phyloP scores from a whole-genome alignment of 2,888 invertebrate genomes.

The Scaptomyza polygonia region DNA sequence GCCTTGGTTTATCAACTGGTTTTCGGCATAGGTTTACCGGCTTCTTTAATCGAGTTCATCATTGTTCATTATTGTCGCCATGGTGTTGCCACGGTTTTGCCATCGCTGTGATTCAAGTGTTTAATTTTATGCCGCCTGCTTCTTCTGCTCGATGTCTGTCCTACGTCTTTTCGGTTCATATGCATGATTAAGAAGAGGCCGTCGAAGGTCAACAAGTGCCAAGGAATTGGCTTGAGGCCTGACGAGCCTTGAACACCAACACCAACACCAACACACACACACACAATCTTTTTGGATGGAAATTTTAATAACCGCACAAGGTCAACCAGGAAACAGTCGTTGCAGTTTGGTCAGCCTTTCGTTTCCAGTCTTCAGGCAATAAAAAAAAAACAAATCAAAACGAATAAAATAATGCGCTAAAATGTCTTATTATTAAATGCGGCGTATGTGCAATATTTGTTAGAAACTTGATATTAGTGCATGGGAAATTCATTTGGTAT shows the following conservation, averaged over 20 bases:
- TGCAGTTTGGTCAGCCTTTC: conserved; percentile 74
- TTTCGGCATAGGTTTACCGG: conserved; percentile 45
- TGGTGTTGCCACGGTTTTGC: conserved; percentile 60
- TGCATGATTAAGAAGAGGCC: conserved; percentile 68
- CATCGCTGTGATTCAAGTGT: conserved; percentile 65
- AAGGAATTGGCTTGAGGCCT: conserved; percentile 67
- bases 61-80: conserved; percentile 79
- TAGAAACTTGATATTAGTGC: conserved; percentile 45
- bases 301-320: conserved; percentile 78
- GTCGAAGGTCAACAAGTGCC: conserved; percentile 76
- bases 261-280: conserved; percentile 33
- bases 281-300: conserved; percentile 71
- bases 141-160: conserved; percentile 18
- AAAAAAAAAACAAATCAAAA: no score
- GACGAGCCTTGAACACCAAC: conserved; percentile 11
- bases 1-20: conserved; percentile 59
- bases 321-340: conserved; percentile 70
- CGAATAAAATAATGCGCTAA: no score
- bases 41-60: conserved; percentile 77
- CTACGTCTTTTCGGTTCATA: conserved; percentile 35
- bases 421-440: conserved; percentile 12
- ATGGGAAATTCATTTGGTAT: conserved; percentile 68
- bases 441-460: conserved; percentile 48
- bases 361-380: conserved; percentile 28
- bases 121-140: conserved; percentile 78